Evolutionary conservation across 2,888 invertebrate genomes (phyloP), one percentile per base, ranked within the genome.

Genomic region (Catocala fraxini): DNA sequence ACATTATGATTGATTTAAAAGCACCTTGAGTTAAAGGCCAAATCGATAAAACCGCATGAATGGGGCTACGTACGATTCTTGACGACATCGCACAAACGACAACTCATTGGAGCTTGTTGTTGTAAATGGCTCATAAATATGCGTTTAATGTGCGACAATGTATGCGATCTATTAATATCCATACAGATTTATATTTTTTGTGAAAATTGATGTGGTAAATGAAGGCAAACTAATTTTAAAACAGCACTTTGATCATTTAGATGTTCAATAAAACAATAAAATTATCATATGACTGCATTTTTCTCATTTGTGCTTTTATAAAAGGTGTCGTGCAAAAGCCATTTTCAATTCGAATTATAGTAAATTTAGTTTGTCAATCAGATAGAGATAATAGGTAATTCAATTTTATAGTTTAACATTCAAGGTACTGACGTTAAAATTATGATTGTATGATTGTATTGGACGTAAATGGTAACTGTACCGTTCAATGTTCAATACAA

Each of bases 1-100:
- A 51, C 49, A 43, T 46, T 58, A 73, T 68, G 70, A 80, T 80
- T 76, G 77, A 72, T 77, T 73, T 70, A 60, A 70, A 73, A 74
- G 70, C 62, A 68, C 79, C 79, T 77, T 79, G 76, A 73, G 65
- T 61, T 63, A 73, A 78, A 84, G 84, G 84, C 74, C 79, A 67
- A 45, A 77, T 78, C 79, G 71, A 83, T 84, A 81, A 79, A 80
- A 71, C 52, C 3, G 25, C 51, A 68, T 76, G 70, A 65, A 70
- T 69, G 64, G 67, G 64, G 47, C 57, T 71, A 67, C 65, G 63
- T 71, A 67, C 64, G 63, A 72, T 77, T 70, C 66, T 70, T 63
- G 75, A 72, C 70, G 63, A 75, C 71, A 77, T 74, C 66, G 62
- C 55, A 54, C 57, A 63, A 72, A 62, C 66, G 63, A 54, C 65